Conservation (phyloP, 2,888 invertebrate species). For the Listrodromus nycthemerus region DNA sequence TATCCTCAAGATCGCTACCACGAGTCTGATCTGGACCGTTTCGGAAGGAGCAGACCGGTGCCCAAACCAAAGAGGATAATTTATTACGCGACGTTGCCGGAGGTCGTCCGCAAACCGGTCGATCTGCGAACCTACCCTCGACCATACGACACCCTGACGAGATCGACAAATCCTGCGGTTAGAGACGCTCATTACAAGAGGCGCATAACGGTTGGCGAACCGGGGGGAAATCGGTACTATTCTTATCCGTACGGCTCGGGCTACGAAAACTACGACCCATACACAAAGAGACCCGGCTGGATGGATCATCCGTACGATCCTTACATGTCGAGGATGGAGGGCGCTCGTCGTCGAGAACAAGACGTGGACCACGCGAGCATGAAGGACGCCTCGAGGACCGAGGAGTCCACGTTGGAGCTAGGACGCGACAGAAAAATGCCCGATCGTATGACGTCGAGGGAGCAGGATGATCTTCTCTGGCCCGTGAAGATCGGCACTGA, state of each 20-base stretch:
- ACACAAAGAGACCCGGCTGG: slow-evolving; percentile 76
- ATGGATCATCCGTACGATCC: slow-evolving; percentile 71
- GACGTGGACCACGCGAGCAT: slow-evolving; percentile 73
- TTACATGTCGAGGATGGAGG: slow-evolving; percentile 69
- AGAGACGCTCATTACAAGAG: slow-evolving; percentile 72
- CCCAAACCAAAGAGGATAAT: slow-evolving; percentile 82
- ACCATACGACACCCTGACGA: slow-evolving; percentile 74
- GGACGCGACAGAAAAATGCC: slow-evolving; percentile 56
- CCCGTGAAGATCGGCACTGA: slow-evolving; percentile 80
- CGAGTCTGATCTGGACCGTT: slow-evolving; percentile 77
- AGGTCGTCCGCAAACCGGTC: slow-evolving; percentile 82
- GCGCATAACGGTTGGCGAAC: slow-evolving; percentile 73
- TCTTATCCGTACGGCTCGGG: slow-evolving; percentile 72
- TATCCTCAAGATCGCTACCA: slow-evolving; percentile 78
- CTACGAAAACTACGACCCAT: slow-evolving; percentile 75
- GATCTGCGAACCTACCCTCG: slow-evolving; percentile 79
- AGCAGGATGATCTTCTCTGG: slow-evolving; percentile 76
- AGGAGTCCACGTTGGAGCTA: slow-evolving; percentile 64
- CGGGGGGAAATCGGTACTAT: slow-evolving; percentile 76
- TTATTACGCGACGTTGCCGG: slow-evolving; percentile 84
- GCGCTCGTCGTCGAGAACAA: slow-evolving; percentile 67
- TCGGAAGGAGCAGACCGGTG: slow-evolving; percentile 74
- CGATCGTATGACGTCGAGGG: slow-evolving; percentile 57
- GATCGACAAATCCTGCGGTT: slow-evolving; percentile 63
- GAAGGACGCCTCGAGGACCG: slow-evolving; percentile 64